Base-by-base conservation (phyloP, 2,888 invertebrate species). In the Cryptocephalus moraei region DNA sequence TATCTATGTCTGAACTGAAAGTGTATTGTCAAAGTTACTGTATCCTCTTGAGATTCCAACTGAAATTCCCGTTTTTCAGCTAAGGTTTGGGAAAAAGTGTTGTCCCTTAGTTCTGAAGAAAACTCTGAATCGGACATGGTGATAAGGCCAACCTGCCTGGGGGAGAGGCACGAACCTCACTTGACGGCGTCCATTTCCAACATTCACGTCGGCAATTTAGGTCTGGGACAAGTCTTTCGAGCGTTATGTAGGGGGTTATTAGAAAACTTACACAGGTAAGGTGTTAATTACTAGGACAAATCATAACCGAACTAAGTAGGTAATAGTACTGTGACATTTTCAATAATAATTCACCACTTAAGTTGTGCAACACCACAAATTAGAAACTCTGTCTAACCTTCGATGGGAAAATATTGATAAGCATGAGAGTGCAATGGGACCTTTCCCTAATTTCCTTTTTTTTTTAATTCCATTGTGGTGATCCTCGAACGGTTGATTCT, bases 1-100 rank as follows among this genome's bases (percentile, higher is more conserved):
- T 22, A n/a, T n/a, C n/a, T n/a, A n/a, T n/a, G n/a, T n/a, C n/a
- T n/a, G n/a, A n/a, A n/a, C 22, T 22, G 22, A 22, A 22, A 22
- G 6, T 4, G 2, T 22, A 22, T 22, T 6, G 22, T 22, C 22
- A 8, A 4, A 11, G n/a, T 40, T 4, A 8, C 4, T n/a, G 4
- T 13, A 12, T 40, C 11, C 31, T 41, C 32, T 4, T 31, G 34
- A 43, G 11, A 11, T 33, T 8, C 11, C 2, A 33, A 13, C 31
- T 32, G 33, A 9, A 32, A 9, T 12, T 22, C n/a, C 8, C 14
- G 33, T 12, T 31, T 55, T 69, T 40, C 58, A 81, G 78, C 84
- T 10, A 84, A 83, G 71, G 78, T 90, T 13, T 91, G 89, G 89
- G 81, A 83, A 54, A 82, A 81, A 62, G 69, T 88, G n/a, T 77